Evolutionary conservation across 2,797 vertebrate species (phyloP).

Genomic region (Sebastolobus altivelis): DNA sequence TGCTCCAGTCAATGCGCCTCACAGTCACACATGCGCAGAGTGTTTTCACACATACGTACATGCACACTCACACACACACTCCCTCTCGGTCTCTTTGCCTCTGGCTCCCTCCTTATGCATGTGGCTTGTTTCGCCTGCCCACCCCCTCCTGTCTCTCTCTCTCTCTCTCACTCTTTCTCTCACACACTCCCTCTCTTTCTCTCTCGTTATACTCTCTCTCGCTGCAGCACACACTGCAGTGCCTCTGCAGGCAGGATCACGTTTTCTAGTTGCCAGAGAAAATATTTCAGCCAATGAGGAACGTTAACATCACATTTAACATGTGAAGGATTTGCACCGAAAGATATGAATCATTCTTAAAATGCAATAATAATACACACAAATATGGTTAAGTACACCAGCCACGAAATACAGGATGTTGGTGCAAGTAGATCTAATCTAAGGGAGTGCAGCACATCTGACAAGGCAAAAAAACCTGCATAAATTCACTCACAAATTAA

Average conservation of each 20-base stretch:
- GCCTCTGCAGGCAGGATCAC: conserved; percentile 88
- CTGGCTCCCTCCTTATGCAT: conserved; percentile 75
- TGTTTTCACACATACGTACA: conserved; percentile 68
- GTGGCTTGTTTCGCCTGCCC: conserved; percentile 64
- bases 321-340: conserved; percentile 19
- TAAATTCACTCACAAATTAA: conserved; percentile 40
- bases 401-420: conserved; percentile 53
- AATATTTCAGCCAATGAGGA: conserved; percentile 82
- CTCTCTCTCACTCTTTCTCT: conserved; percentile 37
- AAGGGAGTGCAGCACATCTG: conserved; percentile 30
- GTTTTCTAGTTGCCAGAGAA: conserved; percentile 83
- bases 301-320: conserved; percentile 14
- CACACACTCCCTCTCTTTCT: conserved; percentile 60
- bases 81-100: conserved; percentile 60
- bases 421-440: conserved; percentile 49
- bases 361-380: conserved; percentile 22
- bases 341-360: conserved; percentile 51
- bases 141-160: conserved; percentile 31
- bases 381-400: conserved; percentile 29
- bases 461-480: conserved; percentile 45
- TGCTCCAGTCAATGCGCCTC: conserved; percentile 71
- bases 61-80: conserved; percentile 53
- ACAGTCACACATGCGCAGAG: conserved; percentile 78
- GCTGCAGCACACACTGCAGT: conserved; percentile 88
- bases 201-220: conserved; percentile 67